These are phyloP conservation scores for Drosophila mimetica DNA, from an alignment of 2,888 invertebrate genomes.

Conservation along the genomic window DNA sequence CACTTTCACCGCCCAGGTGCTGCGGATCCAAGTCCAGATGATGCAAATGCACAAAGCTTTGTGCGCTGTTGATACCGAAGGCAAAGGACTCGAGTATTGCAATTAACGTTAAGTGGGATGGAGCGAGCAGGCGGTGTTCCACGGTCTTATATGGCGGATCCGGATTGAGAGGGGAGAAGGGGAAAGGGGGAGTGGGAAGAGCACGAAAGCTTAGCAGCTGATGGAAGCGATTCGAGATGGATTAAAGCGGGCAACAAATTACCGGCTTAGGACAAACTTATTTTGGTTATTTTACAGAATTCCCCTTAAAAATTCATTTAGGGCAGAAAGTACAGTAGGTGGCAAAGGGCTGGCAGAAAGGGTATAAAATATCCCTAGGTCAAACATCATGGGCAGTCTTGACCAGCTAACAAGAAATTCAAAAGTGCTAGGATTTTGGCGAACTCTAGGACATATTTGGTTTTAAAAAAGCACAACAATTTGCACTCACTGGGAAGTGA, in stretches of 20 bases:
- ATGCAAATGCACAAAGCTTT: slow-evolving; percentile 33
- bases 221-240: slow-evolving; percentile 22
- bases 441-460: no score
- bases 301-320: neutral
- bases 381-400: no score
- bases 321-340: slow-evolving; percentile 9
- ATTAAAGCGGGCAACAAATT: slow-evolving; percentile 19
- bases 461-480: no score
- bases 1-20: neutral
- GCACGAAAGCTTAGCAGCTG: slow-evolving; percentile 20
- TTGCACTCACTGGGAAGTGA: no score
- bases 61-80: slow-evolving; percentile 27
- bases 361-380: neutral
- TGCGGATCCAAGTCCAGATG: slow-evolving; percentile 19
- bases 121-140: neutral
- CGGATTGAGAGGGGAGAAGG: neutral
- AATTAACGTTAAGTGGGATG: slow-evolving; percentile 62
- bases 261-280: slow-evolving; percentile 21
- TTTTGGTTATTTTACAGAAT: slow-evolving; percentile 12
- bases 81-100: slow-evolving; percentile 48
- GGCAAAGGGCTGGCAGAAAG: neutral
- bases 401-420: no score
- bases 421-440: no score
- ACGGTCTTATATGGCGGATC: neutral
- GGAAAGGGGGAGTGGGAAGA: neutral